These are phyloP conservation scores for Oreochromis spilurus DNA, from an alignment of 2,113 vertebrate genomes.

Conservation along the genomic window DNA sequence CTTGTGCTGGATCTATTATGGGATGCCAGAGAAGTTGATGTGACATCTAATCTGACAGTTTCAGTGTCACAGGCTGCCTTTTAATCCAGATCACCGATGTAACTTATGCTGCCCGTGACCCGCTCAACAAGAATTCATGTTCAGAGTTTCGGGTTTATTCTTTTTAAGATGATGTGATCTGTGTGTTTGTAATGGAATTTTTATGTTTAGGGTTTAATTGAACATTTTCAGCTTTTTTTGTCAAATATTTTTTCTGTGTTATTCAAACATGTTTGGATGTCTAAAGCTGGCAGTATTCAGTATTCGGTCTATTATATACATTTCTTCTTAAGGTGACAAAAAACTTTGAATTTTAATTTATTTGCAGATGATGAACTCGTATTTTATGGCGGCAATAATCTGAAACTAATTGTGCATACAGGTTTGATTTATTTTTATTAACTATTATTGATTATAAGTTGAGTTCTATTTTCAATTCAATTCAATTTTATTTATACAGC, in stretches of 20 bases:
- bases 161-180: not conserved
- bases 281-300: accelerated
- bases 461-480: not conserved
- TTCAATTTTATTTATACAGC: accelerated
- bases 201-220: not conserved
- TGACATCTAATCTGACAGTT: not conserved
- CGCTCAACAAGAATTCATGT: not conserved
- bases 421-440: not conserved
- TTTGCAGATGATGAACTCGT: not conserved
- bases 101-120: not conserved
- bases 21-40: not conserved
- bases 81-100: not conserved
- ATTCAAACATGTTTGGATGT: not conserved
- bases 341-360: not conserved
- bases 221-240: accelerated
- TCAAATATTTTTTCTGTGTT: not conserved
- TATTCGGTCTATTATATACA: not conserved
- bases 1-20: not conserved
- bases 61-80: not conserved
- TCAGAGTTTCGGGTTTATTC: not conserved
- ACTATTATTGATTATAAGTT: accelerated
- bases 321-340: not conserved
- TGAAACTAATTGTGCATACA: not conserved
- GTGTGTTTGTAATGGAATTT: accelerated
- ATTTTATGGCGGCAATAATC: not conserved